Percentiles rank a stretch among this genome's conserved stretches.
Evolutionary conservation across 2,888 invertebrate species (phyloP).

Genomic region (Stramonita haemastoma): DNA sequence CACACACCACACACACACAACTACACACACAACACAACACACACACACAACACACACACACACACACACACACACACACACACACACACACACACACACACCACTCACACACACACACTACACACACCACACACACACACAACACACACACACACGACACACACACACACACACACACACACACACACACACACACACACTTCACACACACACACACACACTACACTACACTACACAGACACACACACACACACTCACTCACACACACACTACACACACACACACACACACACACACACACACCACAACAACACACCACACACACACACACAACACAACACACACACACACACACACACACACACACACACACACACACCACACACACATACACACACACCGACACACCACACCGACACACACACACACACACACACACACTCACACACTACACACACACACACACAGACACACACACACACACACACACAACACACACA

Average conservation of each 20-base stretch:
- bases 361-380: not conserved
- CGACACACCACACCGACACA: not conserved
- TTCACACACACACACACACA: not conserved
- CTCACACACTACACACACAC: too few relatives aligned
- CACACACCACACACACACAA: not conserved
- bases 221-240: not conserved
- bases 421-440: slow-evolving; percentile 10
- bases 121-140: too few relatives aligned
- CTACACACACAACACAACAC: not conserved
- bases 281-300: too few relatives aligned
- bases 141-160: too few relatives aligned
- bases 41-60: slow-evolving; percentile 10
- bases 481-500: too few relatives aligned
- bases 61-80: not conserved
- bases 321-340: too few relatives aligned
- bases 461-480: too few relatives aligned
- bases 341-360: too few relatives aligned
- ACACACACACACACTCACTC: not conserved
- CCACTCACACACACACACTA: too few relatives aligned
- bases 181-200: not conserved
- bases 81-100: too few relatives aligned
- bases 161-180: not conserved
- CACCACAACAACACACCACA: too few relatives aligned
- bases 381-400: slow-evolving; percentile 5
- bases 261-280: too few relatives aligned